A percentile compares a stretch with the other conserved stretches of the same genome.
phyloP scores from a whole-genome alignment of 92 coral and sea anemone species.

The Pocillopora grandis region DNA sequence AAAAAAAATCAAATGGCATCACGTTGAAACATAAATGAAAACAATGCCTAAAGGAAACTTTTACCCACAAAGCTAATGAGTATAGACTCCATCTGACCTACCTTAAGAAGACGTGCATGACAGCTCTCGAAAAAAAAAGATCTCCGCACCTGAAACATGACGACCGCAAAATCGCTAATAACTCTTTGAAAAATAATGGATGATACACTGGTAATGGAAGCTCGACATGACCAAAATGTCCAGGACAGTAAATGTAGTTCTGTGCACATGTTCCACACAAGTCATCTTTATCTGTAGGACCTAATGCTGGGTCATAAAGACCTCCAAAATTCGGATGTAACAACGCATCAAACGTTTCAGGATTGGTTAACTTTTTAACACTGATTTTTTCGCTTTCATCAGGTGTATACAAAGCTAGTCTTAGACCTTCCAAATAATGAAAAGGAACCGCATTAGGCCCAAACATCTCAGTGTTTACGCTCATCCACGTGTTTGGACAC shows the following conservation, averaged over 20 bases:
- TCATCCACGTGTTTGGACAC: no score
- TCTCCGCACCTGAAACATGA: slow-evolving; percentile 89
- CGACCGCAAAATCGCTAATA: slow-evolving; percentile 69
- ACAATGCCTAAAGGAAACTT: no score
- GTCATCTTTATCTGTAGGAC: slow-evolving; percentile 95
- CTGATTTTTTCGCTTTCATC: slow-evolving; percentile 84
- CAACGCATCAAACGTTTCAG: slow-evolving; percentile 87
- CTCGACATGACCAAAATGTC: slow-evolving; percentile 95
- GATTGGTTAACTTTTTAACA: slow-evolving; percentile 84
- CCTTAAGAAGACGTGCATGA: slow-evolving; percentile 72
- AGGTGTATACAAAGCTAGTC: slow-evolving; percentile 74
- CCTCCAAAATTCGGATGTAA: slow-evolving; percentile 91
- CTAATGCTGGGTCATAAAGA: slow-evolving; percentile 90
- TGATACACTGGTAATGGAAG: slow-evolving; percentile 93
- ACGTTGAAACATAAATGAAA: no score
- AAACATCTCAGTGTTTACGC: slow-evolving; percentile 44
- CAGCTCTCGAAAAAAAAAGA: slow-evolving; percentile 59
- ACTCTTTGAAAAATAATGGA: slow-evolving; percentile 86
- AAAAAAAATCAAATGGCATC: no score
- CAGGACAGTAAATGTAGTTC: slow-evolving; percentile 87
- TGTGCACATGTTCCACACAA: slow-evolving; percentile 94
- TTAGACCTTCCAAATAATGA: slow-evolving; percentile 79
- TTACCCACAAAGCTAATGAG: no score
- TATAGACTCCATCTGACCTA: slow-evolving; percentile 21
- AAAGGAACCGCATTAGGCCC: slow-evolving; percentile 73